Percentiles rank a stretch among this genome's conserved stretches.
Evolutionary conservation across 2,113 vertebrate species (phyloP).

Genomic region (Rhynchopsitta pachyrhyncha): DNA sequence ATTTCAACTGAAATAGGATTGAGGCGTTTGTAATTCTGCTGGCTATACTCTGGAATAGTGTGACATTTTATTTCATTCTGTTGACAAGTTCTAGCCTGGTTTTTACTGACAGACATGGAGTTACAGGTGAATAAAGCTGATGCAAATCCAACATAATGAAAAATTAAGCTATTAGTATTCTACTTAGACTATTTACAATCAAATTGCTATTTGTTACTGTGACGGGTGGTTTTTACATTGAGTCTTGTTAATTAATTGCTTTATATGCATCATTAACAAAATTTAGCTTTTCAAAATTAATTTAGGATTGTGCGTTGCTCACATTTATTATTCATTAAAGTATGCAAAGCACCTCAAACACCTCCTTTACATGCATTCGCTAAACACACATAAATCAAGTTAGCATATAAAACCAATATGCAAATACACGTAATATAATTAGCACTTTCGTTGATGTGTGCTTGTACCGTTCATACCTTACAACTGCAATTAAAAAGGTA

Average conservation of each 20-base stretch:
- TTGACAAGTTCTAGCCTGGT: background rate
- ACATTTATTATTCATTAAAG: background rate
- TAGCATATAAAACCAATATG: background rate
- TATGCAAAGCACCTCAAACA: background rate
- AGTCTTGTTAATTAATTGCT: background rate
- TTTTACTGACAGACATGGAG: background rate
- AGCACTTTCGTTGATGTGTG: background rate
- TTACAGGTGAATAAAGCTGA: background rate
- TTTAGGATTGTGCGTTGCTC: background rate
- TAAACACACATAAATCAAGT: background rate
- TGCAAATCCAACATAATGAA: background rate
- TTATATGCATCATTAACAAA: constrained; percentile 5
- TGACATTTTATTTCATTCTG: background rate
- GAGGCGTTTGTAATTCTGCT: background rate
- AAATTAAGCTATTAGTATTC: background rate
- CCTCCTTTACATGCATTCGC: background rate
- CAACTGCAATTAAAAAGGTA: background rate
- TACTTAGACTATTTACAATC: background rate
- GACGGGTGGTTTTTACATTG: background rate
- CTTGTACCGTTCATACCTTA: background rate
- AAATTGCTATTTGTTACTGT: background rate
- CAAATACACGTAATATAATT: constrained; percentile 20
- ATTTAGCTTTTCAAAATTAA: constrained; percentile 10
- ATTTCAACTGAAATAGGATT: background rate
- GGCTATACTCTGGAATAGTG: background rate